These are phyloP conservation scores for Motacilla tschutschensis DNA, from an alignment of 2,113 vertebrate species.

Conservation along the genomic window DNA sequence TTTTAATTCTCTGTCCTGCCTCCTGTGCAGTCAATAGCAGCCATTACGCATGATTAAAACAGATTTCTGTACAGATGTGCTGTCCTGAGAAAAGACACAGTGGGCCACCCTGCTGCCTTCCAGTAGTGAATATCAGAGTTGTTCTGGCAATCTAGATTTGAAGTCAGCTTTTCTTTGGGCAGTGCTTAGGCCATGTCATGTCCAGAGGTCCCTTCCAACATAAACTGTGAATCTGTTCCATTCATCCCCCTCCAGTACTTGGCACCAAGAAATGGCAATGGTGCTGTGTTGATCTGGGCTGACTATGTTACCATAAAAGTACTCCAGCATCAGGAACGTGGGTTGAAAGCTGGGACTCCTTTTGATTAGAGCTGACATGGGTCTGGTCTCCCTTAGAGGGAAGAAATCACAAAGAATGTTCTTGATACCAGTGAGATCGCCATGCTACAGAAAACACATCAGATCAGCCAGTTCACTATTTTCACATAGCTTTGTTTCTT, in stretches of 20 bases:
- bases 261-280: not conserved
- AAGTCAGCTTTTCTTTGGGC: not conserved
- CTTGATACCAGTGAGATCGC: not conserved
- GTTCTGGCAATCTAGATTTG: not conserved
- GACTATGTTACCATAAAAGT: not conserved
- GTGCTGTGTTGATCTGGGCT: not conserved
- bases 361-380: not conserved
- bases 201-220: not conserved
- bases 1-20: constrained; percentile 11
- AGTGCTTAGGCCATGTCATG: not conserved
- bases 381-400: not conserved
- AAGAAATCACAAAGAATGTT: not conserved
- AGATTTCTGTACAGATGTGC: not conserved
- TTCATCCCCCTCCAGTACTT: not conserved
- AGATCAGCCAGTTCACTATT: not conserved
- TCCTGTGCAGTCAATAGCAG: not conserved
- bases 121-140: not conserved
- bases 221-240: not conserved
- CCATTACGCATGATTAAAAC: not conserved
- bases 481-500: not conserved
- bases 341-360: not conserved
- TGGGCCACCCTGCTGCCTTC: not conserved
- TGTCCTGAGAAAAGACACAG: not conserved
- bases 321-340: accelerated
- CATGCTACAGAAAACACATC: not conserved